phyloP scores from a whole-genome alignment of 2,113 vertebrate species.

The Amphiprion ocellaris region DNA sequence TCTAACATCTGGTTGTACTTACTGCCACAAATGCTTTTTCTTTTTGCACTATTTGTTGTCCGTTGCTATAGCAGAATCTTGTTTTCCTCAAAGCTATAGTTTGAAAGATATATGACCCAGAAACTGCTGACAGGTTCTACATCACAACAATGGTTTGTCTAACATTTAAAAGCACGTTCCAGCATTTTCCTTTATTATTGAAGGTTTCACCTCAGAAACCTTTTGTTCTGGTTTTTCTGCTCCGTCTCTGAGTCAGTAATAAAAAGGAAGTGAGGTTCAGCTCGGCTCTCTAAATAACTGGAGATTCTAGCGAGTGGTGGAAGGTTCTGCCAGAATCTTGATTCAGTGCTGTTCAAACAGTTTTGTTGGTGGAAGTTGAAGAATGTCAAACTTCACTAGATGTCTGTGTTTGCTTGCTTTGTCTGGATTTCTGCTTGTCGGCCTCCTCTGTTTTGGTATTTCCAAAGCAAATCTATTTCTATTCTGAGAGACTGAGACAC shows the following conservation, averaged over 20 bases:
- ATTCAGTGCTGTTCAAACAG: constrained; percentile 68
- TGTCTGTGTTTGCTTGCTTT: constrained; percentile 61
- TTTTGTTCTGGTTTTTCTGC: not conserved
- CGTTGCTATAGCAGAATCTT: no score
- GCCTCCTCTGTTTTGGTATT: not conserved
- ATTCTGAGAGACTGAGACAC: not conserved
- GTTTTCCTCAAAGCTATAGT: not conserved
- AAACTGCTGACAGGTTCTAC: not conserved
- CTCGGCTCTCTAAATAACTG: constrained; percentile 17
- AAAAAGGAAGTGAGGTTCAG: not conserved
- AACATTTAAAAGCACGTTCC: constrained; percentile 4
- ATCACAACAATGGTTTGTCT: constrained; percentile 11
- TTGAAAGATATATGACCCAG: constrained; percentile 25
- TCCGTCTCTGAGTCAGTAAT: not conserved
- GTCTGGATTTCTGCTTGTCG: constrained; percentile 31
- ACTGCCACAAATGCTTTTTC: no score
- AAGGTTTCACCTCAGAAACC: not conserved
- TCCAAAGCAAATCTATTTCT: not conserved
- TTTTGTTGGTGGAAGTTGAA: constrained; percentile 61
- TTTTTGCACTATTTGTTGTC: no score
- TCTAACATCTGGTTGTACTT: no score
- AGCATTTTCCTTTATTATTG: not conserved
- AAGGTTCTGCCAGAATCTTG: constrained; percentile 32
- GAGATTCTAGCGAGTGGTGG: not conserved
- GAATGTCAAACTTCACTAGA: constrained; percentile 65